phyloP scores from a whole-genome alignment of 2,888 invertebrate species.

The Troides aeacus region DNA sequence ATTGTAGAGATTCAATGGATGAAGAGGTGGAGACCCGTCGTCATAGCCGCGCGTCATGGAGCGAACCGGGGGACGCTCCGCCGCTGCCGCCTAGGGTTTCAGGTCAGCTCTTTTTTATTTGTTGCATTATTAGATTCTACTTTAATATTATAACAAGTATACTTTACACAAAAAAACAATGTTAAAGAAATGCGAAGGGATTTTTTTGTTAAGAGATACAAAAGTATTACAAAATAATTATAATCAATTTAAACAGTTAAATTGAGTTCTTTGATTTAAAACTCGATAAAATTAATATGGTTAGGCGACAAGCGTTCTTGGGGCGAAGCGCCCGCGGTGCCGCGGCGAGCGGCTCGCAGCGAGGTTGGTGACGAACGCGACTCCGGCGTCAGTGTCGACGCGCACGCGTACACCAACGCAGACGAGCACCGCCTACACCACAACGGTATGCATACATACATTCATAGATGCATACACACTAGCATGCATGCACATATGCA shows the following conservation, averaged over 20 bases:
- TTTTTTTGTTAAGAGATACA: too few species aligned
- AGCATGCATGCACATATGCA: too few species aligned
- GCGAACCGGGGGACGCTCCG: conserved; percentile 83
- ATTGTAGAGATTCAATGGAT: conserved; percentile 61
- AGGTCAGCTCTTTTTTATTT: conserved; percentile 58
- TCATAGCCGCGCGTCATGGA: conserved; percentile 71
- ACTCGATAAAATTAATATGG: neutral
- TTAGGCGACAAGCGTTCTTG: conserved; percentile 59
- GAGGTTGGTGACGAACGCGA: conserved; percentile 67
- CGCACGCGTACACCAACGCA: conserved; percentile 65
- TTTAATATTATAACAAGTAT: neutral
- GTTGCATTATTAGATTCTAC: neutral
- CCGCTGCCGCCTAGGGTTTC: conserved; percentile 90
- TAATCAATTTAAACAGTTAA: too few species aligned
- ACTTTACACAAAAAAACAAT: neutral
- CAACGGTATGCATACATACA: conserved; percentile 41
- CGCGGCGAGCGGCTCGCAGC: conserved; percentile 66
- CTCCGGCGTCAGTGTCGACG: conserved; percentile 69
- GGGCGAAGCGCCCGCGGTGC: conserved; percentile 63
- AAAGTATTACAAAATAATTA: too few species aligned
- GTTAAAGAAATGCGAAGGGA: too few species aligned
- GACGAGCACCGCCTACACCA: conserved; percentile 53
- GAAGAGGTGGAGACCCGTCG: conserved; percentile 81
- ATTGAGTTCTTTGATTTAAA: too few species aligned
- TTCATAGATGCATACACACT: too few species aligned